Conservation (phyloP, 2,113 vertebrate species). For the Gorilla gorilla region DNA sequence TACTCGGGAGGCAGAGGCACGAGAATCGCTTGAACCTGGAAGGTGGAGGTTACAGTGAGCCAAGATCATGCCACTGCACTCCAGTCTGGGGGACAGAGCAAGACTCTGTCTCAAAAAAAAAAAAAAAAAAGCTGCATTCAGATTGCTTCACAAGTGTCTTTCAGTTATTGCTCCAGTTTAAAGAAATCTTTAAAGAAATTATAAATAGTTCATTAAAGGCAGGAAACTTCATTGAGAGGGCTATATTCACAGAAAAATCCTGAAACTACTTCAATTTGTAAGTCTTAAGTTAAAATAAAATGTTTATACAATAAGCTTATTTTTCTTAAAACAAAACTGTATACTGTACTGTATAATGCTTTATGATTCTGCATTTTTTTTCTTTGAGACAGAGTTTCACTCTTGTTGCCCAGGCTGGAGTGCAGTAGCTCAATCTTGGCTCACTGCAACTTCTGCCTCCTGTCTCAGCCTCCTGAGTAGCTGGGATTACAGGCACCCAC, state of each 20-base stretch:
- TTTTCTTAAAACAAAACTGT: background rate
- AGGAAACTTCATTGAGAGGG: background rate
- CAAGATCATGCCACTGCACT: too few species aligned
- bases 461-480: too few species aligned
- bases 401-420: too few species aligned
- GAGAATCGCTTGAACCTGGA: too few species aligned
- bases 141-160: background rate
- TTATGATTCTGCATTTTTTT: background rate
- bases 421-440: too few species aligned
- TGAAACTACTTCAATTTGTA: background rate
- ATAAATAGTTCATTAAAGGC: background rate
- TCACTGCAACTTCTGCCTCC: too few species aligned
- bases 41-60: too few species aligned
- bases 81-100: too few species aligned
- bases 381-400: too few species aligned
- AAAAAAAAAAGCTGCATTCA: background rate
- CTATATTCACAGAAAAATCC: background rate
- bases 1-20: too few species aligned
- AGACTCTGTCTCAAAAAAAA: too few species aligned
- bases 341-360: background rate
- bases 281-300: background rate
- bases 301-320: background rate
- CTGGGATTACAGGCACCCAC: too few species aligned
- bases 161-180: background rate
- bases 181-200: background rate